Conservation (phyloP, 2,113 vertebrate genomes). For the Fregata magnificens region DNA sequence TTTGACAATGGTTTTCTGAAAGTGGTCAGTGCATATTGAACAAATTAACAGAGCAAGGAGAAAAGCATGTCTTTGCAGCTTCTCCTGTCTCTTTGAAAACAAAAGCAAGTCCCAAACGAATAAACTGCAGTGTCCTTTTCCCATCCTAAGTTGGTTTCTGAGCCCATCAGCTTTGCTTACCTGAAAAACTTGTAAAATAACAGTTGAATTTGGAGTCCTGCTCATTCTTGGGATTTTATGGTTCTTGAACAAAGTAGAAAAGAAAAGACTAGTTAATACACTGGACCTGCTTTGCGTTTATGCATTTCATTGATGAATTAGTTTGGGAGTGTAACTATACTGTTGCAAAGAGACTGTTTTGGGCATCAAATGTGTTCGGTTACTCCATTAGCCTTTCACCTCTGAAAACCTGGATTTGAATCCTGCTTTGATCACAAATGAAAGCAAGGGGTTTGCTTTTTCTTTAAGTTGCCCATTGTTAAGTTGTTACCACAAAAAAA, state of each 20-base stretch:
- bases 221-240: background rate
- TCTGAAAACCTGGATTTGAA: slow-evolving; percentile 29
- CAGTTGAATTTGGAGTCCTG: slow-evolving; percentile 14
- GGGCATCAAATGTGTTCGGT: background rate
- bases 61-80: background rate
- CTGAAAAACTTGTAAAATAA: slow-evolving; percentile 48
- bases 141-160: background rate
- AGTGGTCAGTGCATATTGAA: background rate
- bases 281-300: slow-evolving; percentile 28
- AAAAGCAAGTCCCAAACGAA: slow-evolving; percentile 25
- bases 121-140: background rate
- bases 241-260: slow-evolving; percentile 13
- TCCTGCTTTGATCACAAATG: background rate
- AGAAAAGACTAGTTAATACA: slow-evolving; percentile 53
- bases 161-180: slow-evolving; percentile 2
- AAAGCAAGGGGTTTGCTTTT: background rate
- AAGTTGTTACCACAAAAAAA: background rate
- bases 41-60: background rate
- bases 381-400: slow-evolving; percentile 20
- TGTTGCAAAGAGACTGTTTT: slow-evolving; percentile 17
- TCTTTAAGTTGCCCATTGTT: background rate
- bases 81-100: slow-evolving; percentile 15
- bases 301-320: slow-evolving; percentile 4
- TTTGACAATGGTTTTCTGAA: slow-evolving; percentile 5
- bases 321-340: slow-evolving; percentile 1